Percentiles rank a stretch among this genome's conserved stretches.
Evolutionary conservation across 23 tunicate genomes (phyloP).

Genomic region (Trididemnum clinides): DNA sequence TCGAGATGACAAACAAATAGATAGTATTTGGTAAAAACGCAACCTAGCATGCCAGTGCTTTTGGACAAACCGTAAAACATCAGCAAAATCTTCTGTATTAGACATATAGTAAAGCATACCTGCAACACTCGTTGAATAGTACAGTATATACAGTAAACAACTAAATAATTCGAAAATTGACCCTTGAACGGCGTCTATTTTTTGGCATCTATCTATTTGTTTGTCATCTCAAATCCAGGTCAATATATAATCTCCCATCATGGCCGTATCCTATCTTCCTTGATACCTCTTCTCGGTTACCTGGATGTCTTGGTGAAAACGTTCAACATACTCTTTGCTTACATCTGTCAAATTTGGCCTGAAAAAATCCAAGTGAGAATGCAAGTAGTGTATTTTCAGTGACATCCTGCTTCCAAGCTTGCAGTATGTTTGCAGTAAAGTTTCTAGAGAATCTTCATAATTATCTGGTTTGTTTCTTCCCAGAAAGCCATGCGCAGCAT

Average conservation of each 20-base stretch:
- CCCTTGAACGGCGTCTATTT: background rate
- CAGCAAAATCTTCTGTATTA: background rate
- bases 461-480: conserved; percentile 14
- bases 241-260: background rate
- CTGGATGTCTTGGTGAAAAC: conserved; percentile 33
- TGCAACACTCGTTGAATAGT: conserved; percentile 11
- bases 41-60: background rate
- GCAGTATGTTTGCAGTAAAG: conserved; percentile 22
- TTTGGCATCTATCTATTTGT: background rate
- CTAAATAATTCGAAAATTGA: background rate
- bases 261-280: conserved; percentile 17
- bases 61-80: conserved; percentile 11
- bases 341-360: background rate
- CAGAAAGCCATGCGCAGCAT: conserved; percentile 14
- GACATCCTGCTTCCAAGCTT: conserved; percentile 28
- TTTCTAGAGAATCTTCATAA: conserved; percentile 14
- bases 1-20: background rate
- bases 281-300: conserved; percentile 20
- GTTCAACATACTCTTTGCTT: conserved; percentile 11
- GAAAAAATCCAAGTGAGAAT: no score
- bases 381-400: conserved; percentile 20
- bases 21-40: background rate
- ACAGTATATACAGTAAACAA: background rate
- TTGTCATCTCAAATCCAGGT: conserved; percentile 1
- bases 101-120: background rate